Conservation (phyloP, 2,113 vertebrate genomes). For the Eidolon helvum region DNA sequence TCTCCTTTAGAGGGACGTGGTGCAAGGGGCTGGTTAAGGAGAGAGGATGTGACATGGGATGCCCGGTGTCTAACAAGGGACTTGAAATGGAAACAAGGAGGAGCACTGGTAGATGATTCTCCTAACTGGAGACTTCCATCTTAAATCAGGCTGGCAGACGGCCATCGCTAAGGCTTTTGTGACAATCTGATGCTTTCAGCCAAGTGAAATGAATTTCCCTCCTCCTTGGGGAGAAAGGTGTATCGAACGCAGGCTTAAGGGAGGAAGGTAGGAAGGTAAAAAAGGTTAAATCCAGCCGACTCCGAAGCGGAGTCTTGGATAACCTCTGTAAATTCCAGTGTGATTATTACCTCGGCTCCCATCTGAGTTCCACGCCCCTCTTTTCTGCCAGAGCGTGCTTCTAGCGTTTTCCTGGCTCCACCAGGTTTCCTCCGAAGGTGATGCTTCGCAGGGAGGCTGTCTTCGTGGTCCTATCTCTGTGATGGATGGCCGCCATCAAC, state of each 20-base stretch:
- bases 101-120: neutral
- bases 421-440: neutral
- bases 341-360: neutral
- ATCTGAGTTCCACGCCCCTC: neutral
- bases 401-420: neutral
- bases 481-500: neutral
- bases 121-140: neutral
- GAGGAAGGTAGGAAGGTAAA: neutral
- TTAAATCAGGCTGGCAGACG: neutral
- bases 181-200: neutral
- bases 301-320: neutral
- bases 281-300: neutral
- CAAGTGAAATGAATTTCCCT: neutral
- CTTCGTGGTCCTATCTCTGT: slow-evolving; percentile 27
- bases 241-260: neutral
- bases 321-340: neutral
- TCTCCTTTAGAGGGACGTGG: neutral
- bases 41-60: neutral
- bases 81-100: neutral
- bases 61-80: neutral
- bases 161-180: neutral
- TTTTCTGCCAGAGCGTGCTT: neutral
- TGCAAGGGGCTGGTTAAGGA: neutral
- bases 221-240: neutral
- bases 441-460: neutral